These are phyloP conservation scores for Tenebrio molitor DNA, from an alignment of 1,140 invertebrate species.

Conservation along the genomic window DNA sequence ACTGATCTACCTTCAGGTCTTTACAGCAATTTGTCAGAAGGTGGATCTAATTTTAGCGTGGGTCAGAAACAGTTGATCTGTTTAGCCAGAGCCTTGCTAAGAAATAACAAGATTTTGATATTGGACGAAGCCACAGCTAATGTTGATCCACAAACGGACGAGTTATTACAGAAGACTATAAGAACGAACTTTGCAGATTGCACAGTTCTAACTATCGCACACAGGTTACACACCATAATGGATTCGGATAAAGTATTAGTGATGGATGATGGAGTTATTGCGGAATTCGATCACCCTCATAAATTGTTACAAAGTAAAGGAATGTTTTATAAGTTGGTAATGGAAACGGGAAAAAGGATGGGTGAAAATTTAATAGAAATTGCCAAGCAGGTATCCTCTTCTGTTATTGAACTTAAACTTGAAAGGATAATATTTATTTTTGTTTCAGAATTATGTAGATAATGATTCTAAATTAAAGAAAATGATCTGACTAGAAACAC, in stretches of 20 bases:
- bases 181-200: constrained; percentile 72
- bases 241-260: constrained; percentile 73
- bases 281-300: constrained; percentile 73
- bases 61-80: constrained; percentile 72
- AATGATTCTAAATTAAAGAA: too few species aligned
- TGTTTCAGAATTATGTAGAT: too few species aligned
- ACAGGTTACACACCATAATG: constrained; percentile 79
- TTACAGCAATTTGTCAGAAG: constrained; percentile 74
- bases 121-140: constrained; percentile 80
- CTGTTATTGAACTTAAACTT: too few species aligned
- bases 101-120: constrained; percentile 73
- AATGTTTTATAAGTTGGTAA: constrained; percentile 75
- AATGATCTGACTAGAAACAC: too few species aligned
- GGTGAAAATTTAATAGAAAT: constrained; percentile 72
- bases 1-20: constrained; percentile 62
- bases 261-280: constrained; percentile 70
- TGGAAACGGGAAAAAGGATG: constrained; percentile 75
- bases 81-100: constrained; percentile 75
- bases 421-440: too few species aligned
- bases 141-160: constrained; percentile 74
- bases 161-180: constrained; percentile 74
- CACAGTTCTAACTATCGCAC: constrained; percentile 81
- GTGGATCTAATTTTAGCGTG: constrained; percentile 70
- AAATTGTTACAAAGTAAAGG: constrained; percentile 68
- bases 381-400: constrained; percentile 69